Conservation (phyloP, 2,888 invertebrate genomes). For the Mesoligia furuncula region DNA sequence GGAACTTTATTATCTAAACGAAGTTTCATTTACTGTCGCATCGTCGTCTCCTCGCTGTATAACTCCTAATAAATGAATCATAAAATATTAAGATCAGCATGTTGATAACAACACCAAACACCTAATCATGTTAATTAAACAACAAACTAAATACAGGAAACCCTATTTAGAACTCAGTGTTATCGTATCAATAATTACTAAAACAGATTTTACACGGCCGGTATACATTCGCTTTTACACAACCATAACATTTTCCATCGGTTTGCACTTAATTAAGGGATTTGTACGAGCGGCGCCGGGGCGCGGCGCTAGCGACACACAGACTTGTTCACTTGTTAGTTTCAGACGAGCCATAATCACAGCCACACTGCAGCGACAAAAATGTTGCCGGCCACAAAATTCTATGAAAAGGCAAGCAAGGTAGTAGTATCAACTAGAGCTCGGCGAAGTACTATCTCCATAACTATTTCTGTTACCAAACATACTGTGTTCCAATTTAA, state of each 20-base stretch:
- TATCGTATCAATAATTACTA: slow-evolving; percentile 71
- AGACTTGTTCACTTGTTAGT: slow-evolving; percentile 58
- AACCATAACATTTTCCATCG: slow-evolving; percentile 71
- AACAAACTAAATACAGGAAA: slow-evolving; percentile 56
- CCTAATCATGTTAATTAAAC: slow-evolving; percentile 37
- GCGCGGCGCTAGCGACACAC: slow-evolving; percentile 68
- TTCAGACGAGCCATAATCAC: background rate
- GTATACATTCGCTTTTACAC: slow-evolving; percentile 66
- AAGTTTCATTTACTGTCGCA: too few species aligned
- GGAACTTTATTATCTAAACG: too few species aligned
- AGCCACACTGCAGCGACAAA: background rate
- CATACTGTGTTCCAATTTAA: background rate
- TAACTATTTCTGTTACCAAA: background rate
- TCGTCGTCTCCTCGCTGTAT: too few species aligned
- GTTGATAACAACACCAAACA: slow-evolving; percentile 7
- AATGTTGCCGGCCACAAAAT: background rate
- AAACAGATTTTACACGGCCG: slow-evolving; percentile 61
- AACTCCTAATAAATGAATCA: background rate
- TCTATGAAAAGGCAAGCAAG: background rate
- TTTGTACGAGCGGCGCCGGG: slow-evolving; percentile 74
- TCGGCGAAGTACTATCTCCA: background rate
- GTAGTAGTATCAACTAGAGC: background rate
- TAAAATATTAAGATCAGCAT: background rate
- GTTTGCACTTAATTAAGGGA: slow-evolving; percentile 83
- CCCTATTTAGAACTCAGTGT: slow-evolving; percentile 48